Evolutionary conservation across 2,797 vertebrate genomes (phyloP).

Genomic region (Phylloscopus collybita): DNA sequence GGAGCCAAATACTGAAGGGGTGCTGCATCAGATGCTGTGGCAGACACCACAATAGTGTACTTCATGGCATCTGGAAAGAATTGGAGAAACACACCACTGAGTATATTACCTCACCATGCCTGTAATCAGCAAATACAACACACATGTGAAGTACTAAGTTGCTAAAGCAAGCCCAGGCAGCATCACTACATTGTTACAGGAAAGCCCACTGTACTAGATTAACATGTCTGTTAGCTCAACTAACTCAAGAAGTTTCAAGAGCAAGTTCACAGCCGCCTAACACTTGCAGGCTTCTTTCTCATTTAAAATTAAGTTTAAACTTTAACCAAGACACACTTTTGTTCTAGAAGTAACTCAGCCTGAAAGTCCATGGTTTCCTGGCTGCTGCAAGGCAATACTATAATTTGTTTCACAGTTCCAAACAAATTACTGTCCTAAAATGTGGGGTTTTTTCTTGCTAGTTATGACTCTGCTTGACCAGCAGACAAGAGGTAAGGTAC

Average conservation of each 20-base stretch:
- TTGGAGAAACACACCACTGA: too few relatives aligned
- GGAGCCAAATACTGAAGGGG: conserved; percentile 97
- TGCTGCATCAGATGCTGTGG: conserved; percentile 94
- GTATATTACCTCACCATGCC: background rate
- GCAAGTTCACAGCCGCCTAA: background rate
- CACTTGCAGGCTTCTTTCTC: background rate
- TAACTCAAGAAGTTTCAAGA: background rate
- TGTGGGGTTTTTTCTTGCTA: background rate
- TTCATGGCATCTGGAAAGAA: conserved; percentile 89
- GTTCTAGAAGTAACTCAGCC: background rate
- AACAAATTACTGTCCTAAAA: background rate
- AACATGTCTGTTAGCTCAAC: background rate
- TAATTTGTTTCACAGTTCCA: background rate
- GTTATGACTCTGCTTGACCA: background rate
- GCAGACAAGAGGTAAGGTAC: background rate
- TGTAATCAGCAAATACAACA: background rate
- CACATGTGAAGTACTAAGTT: fast-evolving
- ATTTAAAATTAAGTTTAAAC: background rate
- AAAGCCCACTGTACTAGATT: background rate
- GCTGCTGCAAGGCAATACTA: background rate
- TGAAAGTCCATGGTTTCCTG: background rate
- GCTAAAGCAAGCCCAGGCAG: background rate
- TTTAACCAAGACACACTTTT: background rate
- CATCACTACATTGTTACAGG: background rate
- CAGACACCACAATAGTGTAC: conserved; percentile 97